These are phyloP conservation scores for Nannobrachium achirus DNA, from an alignment of 2,113 vertebrate species.

Conservation along the genomic window DNA sequence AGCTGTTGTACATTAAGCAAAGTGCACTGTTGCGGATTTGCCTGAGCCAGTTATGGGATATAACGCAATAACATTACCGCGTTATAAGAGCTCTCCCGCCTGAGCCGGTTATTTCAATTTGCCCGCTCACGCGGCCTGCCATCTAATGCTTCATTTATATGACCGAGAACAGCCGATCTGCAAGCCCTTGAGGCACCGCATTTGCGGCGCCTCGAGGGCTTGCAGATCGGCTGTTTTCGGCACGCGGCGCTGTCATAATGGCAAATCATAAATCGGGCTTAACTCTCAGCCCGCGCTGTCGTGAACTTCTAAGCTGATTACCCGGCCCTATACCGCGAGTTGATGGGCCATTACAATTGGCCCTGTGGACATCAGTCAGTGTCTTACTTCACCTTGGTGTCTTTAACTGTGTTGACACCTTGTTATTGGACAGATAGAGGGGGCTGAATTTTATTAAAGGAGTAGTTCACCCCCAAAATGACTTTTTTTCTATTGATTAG, in stretches of 20 bases:
- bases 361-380: slow-evolving; percentile 48
- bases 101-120: slow-evolving; percentile 75
- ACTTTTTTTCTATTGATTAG: no score
- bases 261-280: no score
- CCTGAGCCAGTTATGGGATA: slow-evolving; percentile 78
- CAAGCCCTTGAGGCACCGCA: no score
- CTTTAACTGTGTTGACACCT: slow-evolving; percentile 26
- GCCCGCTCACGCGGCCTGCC: slow-evolving; percentile 39
- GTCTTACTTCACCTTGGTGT: slow-evolving; percentile 35
- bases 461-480: no score
- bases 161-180: no score
- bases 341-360: slow-evolving; percentile 48
- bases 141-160: slow-evolving; percentile 20
- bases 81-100: slow-evolving; percentile 49
- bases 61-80: slow-evolving; percentile 74
- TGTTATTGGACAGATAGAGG: slow-evolving; percentile 25
- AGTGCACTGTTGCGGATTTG: slow-evolving; percentile 76
- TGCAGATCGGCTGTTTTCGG: no score
- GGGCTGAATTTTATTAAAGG: slow-evolving; percentile 37
- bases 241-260: no score
- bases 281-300: slow-evolving; percentile 4
- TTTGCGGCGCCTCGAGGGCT: no score
- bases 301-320: slow-evolving; percentile 70
- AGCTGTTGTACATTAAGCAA: slow-evolving; percentile 79
- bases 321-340: slow-evolving; percentile 19